phyloP scores from a whole-genome alignment of 2,113 vertebrate genomes.

The Nyctibius bracteatus region DNA sequence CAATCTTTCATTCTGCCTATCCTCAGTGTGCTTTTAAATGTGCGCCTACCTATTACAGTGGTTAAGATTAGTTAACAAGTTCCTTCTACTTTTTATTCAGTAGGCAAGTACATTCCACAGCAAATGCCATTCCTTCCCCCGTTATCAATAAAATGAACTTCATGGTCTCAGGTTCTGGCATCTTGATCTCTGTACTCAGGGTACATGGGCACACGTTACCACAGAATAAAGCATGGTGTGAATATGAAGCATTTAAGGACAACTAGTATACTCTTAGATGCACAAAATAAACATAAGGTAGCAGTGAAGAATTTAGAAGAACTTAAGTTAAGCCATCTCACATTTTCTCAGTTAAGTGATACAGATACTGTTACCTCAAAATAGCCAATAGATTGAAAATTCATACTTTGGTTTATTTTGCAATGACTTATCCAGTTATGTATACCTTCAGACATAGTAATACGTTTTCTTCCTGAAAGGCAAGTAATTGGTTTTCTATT shows the following conservation, averaged over 20 bases:
- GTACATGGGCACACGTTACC: neutral
- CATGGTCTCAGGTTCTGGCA: neutral
- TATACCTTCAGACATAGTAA: neutral
- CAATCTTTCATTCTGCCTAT: neutral
- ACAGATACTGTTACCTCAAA: neutral
- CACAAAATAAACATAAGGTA: neutral
- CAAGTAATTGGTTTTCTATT: neutral
- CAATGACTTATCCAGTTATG: neutral
- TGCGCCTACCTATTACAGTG: neutral
- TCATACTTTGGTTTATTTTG: neutral
- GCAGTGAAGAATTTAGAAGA: neutral
- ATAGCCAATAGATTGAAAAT: neutral
- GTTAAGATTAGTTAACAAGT: neutral
- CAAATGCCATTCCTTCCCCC: neutral
- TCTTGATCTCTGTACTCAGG: neutral
- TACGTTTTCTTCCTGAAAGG: neutral
- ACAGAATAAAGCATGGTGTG: neutral
- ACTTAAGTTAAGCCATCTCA: neutral
- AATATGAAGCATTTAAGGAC: neutral
- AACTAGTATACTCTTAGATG: neutral
- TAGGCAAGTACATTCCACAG: neutral
- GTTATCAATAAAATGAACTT: neutral
- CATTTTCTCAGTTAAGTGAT: neutral
- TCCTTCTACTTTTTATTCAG: neutral
- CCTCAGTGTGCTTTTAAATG: neutral